These are phyloP conservation scores for Eupelmus urozonus DNA, from an alignment of 2,888 invertebrate genomes.

Conservation along the genomic window DNA sequence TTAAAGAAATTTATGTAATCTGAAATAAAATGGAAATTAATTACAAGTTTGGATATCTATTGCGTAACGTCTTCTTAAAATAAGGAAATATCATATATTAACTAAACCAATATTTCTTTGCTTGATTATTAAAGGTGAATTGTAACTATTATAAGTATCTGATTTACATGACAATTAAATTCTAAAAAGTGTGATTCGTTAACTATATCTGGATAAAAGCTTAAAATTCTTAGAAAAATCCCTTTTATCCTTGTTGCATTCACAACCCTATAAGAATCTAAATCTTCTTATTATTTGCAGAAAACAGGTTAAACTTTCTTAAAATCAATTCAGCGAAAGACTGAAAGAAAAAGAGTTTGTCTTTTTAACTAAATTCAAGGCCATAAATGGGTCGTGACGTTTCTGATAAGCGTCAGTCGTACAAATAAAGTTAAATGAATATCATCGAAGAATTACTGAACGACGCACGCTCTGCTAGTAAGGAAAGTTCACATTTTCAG, in stretches of 20 bases:
- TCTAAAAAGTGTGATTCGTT: too few relatives aligned
- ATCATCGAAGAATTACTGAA: background rate
- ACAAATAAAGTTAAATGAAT: conserved; percentile 45
- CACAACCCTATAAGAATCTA: background rate
- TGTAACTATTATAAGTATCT: background rate
- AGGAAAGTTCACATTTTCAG: conserved; percentile 36
- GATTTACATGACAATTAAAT: background rate
- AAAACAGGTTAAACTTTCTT: background rate
- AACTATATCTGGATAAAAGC: background rate
- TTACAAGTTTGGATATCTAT: background rate
- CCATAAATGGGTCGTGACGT: conserved; percentile 26
- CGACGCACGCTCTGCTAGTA: conserved; percentile 18
- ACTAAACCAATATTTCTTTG: background rate
- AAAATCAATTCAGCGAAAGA: background rate
- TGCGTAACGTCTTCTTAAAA: background rate
- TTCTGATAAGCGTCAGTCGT: conserved; percentile 41
- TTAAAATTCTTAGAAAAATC: background rate
- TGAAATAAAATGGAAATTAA: too few relatives aligned
- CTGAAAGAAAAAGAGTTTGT: conserved; percentile 8
- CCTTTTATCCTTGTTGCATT: background rate
- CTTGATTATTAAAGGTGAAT: background rate
- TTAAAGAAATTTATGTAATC: background rate
- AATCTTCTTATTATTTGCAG: background rate
- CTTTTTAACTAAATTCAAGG: conserved; percentile 29
- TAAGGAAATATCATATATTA: background rate